Conservation (phyloP, 2,797 vertebrate species). For the Neoniphon sammara region DNA sequence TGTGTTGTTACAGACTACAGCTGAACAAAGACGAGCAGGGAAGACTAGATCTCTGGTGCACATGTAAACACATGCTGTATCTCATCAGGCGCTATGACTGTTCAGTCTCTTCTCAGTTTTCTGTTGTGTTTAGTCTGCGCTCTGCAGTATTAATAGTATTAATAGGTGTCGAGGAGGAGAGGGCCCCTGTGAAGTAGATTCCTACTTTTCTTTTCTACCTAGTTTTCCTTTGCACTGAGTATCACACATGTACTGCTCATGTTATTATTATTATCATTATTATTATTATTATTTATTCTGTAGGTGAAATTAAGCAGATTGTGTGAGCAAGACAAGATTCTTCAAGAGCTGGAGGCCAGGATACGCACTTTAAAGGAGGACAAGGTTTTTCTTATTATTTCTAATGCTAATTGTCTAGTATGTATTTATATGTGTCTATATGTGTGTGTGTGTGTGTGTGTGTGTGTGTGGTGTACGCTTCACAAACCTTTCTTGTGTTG, state of each 20-base stretch:
- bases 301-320: conserved; percentile 96
- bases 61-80: conserved; percentile 47
- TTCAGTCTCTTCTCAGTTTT: conserved; percentile 26
- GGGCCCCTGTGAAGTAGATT: too few relatives aligned
- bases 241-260: conserved; percentile 7
- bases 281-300: conserved; percentile 27
- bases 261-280: background rate
- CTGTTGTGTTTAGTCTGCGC: conserved; percentile 17
- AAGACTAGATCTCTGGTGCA: conserved; percentile 11
- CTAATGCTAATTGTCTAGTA: background rate
- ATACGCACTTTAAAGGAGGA: conserved; percentile 96
- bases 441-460: conserved; percentile 18
- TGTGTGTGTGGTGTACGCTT: conserved; percentile 4
- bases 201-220: background rate
- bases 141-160: background rate
- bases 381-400: conserved; percentile 84
- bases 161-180: background rate
- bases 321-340: conserved; percentile 97
- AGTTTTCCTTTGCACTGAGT: background rate
- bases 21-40: conserved; percentile 48
- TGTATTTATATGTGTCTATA: background rate
- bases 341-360: conserved; percentile 94
- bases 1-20: conserved; percentile 33
- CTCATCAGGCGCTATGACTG: conserved; percentile 22
- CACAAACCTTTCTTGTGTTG: conserved; percentile 20